Evolutionary conservation across 2,888 invertebrate species (phyloP).

Genomic region (Geotrupes spiniger): DNA sequence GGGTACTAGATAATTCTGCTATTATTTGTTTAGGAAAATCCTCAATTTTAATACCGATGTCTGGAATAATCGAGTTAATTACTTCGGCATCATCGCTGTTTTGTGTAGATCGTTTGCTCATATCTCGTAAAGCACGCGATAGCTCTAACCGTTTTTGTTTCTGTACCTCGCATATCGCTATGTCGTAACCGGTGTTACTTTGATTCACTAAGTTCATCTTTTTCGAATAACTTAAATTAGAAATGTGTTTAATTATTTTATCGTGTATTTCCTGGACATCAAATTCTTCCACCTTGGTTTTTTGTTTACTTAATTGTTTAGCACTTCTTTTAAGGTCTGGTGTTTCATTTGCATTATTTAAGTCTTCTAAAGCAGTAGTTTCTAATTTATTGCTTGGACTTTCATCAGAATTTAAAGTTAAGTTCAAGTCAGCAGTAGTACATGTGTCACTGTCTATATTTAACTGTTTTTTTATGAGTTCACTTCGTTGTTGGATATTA

Average conservation of each 20-base stretch:
- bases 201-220: constrained; percentile 44
- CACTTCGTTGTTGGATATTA: constrained; percentile 44
- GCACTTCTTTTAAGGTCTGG: constrained; percentile 8
- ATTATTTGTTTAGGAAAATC: constrained; percentile 44
- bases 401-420: constrained; percentile 12
- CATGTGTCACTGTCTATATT: constrained; percentile 20
- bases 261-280: constrained; percentile 41
- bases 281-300: constrained; percentile 11
- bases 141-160: constrained; percentile 45
- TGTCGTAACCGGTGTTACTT: constrained; percentile 39
- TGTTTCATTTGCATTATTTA: constrained; percentile 5
- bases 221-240: constrained; percentile 41
- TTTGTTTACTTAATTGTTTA: constrained; percentile 9
- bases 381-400: constrained; percentile 4
- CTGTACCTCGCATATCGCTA: constrained; percentile 42
- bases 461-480: constrained; percentile 32
- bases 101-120: constrained; percentile 35
- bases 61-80: constrained; percentile 45
- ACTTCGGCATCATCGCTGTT: constrained; percentile 34
- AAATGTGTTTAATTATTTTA: constrained; percentile 44
- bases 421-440: constrained; percentile 7
- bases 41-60: constrained; percentile 46
- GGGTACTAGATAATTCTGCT: constrained; percentile 38
- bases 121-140: constrained; percentile 43
- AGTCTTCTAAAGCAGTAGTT: not conserved